Conservation (phyloP, 2,113 vertebrate genomes). For the Neogobius melanostomus region DNA sequence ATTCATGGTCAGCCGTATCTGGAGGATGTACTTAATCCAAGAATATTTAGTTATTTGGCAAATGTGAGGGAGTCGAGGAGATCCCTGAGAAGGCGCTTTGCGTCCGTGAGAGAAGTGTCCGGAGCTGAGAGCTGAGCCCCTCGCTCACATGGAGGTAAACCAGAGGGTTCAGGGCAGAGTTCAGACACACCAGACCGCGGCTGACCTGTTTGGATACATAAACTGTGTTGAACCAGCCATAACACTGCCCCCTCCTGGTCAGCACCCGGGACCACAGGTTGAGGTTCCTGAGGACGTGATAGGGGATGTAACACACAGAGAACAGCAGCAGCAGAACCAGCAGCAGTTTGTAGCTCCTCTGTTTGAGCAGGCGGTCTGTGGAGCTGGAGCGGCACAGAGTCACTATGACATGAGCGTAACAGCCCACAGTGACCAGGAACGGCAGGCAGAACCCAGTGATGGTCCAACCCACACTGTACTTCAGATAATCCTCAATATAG, state of each 20-base stretch:
- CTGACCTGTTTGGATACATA: conserved; percentile 79
- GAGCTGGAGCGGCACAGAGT: conserved; percentile 63
- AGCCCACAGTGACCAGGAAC: conserved; percentile 74
- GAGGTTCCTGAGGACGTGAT: conserved; percentile 79
- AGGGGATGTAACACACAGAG: conserved; percentile 80
- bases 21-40: too few species aligned
- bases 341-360: conserved; percentile 72
- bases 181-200: conserved; percentile 79
- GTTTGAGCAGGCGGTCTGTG: conserved; percentile 59
- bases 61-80: too few species aligned
- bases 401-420: conserved; percentile 77
- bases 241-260: conserved; percentile 36
- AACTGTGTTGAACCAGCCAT: conserved; percentile 46
- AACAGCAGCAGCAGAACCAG: conserved; percentile 78
- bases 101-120: neutral
- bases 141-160: conserved; percentile 74
- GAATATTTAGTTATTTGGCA: too few species aligned
- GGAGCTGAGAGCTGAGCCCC: conserved; percentile 32
- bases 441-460: conserved; percentile 76
- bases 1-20: too few species aligned
- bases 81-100: too few species aligned
- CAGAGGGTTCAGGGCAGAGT: conserved; percentile 81
- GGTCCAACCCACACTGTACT: conserved; percentile 69
- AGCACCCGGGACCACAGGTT: conserved; percentile 74
- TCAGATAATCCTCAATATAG: conserved; percentile 50